Evolutionary conservation across 1,140 invertebrate species (phyloP), one percentile per base, ranked within the genome.

Genomic region (Asobara japonica): DNA sequence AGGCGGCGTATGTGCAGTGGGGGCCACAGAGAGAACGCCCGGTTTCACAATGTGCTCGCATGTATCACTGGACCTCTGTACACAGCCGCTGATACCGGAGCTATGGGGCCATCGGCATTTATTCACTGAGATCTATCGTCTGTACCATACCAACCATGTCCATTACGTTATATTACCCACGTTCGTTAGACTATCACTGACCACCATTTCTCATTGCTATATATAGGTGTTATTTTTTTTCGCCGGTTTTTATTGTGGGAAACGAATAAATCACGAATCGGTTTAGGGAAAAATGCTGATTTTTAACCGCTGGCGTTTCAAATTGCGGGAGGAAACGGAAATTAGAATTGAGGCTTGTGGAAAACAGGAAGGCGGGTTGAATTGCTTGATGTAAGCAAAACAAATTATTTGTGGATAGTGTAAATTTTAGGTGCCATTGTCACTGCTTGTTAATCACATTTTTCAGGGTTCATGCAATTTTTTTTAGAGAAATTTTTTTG

Each of bases 31-130:
- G 22, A 45, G 22, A 69, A 36, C 22, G 45, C 18, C 22, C 51
- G 51, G 48, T 69, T 69, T 56, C 67, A 61, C 67, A 69, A 69
- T 69, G 67, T 69, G 51, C 67, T 51, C 67, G 56, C 67, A 69
- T 69, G 67, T 69, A 69, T 69, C 67, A 69, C 67, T 33, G 29
- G 20, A 51, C 29, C 20, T 33, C 38, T 69, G 48, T 61, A 69
- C 67, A 69, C 31, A 60, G 31, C 51, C 67, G 31, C 48, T 56
- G 48, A 69, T 69, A 69, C 22, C 48, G 45, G 30, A 60, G 45
- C 51, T 60, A 62, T 62, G 25, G 13, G 60, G 10, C 51, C 48
- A 69, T 69, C 67, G 30, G 30, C 18, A 69, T 69, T 69, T 69
- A 69, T 69, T 69, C 31, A 60, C 25, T 20, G 51, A 30, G 51